A percentile compares a stretch with the other conserved stretches of the same genome.
These are phyloP conservation scores for Eucriotettix oculatus DNA, from an alignment of 2,888 invertebrate genomes.

Conservation along the genomic window DNA sequence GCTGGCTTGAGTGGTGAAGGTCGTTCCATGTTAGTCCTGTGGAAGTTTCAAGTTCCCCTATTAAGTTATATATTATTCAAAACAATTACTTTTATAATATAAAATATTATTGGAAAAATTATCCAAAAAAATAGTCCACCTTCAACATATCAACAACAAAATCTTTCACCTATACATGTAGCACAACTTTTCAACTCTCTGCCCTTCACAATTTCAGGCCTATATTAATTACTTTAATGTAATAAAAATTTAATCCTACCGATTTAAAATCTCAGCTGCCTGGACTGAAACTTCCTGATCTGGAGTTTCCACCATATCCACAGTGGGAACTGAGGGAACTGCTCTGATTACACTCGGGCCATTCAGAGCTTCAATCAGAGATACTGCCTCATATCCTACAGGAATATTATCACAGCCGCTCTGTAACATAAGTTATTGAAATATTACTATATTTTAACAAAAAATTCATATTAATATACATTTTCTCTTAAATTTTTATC, in stretches of 20 bases:
- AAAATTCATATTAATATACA: background rate
- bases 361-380: slow-evolving; percentile 88
- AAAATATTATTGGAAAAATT: too few species aligned
- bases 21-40: background rate
- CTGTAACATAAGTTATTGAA: slow-evolving; percentile 22
- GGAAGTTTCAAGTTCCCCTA: too few species aligned
- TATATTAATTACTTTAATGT: too few species aligned
- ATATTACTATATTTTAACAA: background rate
- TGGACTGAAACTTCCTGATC: slow-evolving; percentile 43
- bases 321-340: slow-evolving; percentile 14
- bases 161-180: too few species aligned
- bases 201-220: too few species aligned
- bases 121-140: too few species aligned
- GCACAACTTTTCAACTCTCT: too few species aligned
- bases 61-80: too few species aligned
- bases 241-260: background rate
- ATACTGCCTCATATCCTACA: slow-evolving; percentile 83
- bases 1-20: background rate
- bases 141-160: too few species aligned
- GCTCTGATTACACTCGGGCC: slow-evolving; percentile 55
- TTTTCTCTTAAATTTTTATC: background rate
- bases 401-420: slow-evolving; percentile 72
- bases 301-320: slow-evolving; percentile 29
- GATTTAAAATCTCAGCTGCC: slow-evolving; percentile 50
- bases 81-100: too few species aligned